Base-by-base conservation (phyloP, 1,140 invertebrate genomes). In the Listronotus bonariensis region DNA sequence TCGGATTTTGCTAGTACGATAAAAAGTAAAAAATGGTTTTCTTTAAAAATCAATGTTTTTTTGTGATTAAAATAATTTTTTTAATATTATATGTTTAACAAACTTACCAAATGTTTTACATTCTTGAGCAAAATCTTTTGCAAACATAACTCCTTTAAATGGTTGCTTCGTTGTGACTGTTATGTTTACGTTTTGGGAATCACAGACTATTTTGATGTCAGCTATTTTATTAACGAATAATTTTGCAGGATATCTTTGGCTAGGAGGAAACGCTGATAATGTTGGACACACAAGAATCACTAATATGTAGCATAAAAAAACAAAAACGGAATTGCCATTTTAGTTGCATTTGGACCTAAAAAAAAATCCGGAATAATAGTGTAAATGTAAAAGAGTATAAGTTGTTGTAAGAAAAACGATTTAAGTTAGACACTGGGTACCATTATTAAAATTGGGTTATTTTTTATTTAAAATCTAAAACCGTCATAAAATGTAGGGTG, bases 101-200 rank as follows among this genome's bases (percentile, higher is more conserved):
- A 48, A 45, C 67, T 71, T 74, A 81, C 86, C 86, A 76, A 80
- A 78, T 0, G 81, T 75, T 9, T 82, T 80, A 70, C 89, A 90
- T 71, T 88, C 87, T 52, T 85, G 81, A 0, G 87, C 83, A 76
- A 88, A 90, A 56, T 88, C 88, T 74, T 86, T 87, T 34, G 87
- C 85, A 68, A 89, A 90, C 5, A 89, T 77, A 0, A 87, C 70
- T 4, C 89, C 89, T 63, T 86, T 86, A 77, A 90, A 90, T 0
- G 85, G 82, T 9, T 85, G 80, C 55, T 82, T 81, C 79, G 88
- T 81, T 12, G 61, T 54, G 9, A 79, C 14, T 3, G 74, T 77
- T 9, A 76, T 64, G 48, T 78, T 78, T 20, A 79, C 61, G 49
- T 65, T 72, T 36, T 68, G 61, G 6, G 70, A 64, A 61, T 77